phyloP scores from a whole-genome alignment of 2,113 vertebrate genomes.

The Cephalopholis sonnerati region DNA sequence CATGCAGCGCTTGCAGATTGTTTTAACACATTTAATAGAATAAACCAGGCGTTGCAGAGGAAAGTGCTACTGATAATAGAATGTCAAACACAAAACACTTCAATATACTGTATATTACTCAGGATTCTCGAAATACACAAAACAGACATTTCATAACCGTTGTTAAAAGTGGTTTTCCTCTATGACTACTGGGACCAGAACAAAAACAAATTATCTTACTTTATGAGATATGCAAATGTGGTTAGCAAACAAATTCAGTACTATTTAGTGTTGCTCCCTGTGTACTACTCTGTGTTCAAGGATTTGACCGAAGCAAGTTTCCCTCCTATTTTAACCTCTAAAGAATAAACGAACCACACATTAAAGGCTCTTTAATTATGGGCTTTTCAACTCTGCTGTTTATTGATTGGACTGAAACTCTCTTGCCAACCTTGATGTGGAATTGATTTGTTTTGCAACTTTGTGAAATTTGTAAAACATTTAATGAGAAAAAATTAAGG shows the following conservation, averaged over 20 bases:
- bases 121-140: not conserved
- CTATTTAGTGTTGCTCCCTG: not conserved
- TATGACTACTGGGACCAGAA: not conserved
- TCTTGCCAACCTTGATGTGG: not conserved
- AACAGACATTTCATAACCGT: not conserved
- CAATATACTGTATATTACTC: not conserved
- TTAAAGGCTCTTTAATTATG: not conserved
- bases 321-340: not conserved
- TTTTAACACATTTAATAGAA: conserved; percentile 20
- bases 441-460: conserved; percentile 24
- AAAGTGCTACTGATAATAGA: conserved; percentile 15
- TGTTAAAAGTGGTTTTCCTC: not conserved
- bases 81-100: conserved; percentile 9
- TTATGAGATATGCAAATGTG: not conserved
- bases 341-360: not conserved
- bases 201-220: not conserved
- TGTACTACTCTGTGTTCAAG: not conserved
- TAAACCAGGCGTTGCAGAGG: conserved; percentile 2
- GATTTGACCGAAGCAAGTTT: not conserved
- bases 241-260: not conserved
- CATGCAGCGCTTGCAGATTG: conserved; percentile 16
- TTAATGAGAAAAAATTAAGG: conserved; percentile 26
- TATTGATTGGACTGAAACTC: conserved; percentile 33
- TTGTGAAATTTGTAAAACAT: conserved; percentile 16
- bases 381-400: not conserved